Evolutionary conservation across 2,888 invertebrate genomes (phyloP), one percentile per base, ranked within the genome.

Genomic region (Melikaiella ostensackeni): DNA sequence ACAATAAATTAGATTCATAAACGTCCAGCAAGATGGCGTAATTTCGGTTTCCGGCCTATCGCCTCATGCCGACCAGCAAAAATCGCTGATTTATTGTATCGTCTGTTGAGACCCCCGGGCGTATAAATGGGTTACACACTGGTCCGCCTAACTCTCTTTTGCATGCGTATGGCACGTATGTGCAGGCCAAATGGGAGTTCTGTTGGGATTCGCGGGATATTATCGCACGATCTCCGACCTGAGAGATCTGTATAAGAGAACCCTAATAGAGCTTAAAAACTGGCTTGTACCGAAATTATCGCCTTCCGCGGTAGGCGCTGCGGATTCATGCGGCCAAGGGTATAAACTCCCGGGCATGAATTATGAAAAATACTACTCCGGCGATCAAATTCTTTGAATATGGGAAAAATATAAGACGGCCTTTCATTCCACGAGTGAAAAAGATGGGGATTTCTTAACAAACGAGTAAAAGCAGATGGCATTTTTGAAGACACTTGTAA

Each of bases 81-180:
- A 81, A 83, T 82, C 84, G 85, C 84, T 86, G 86, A 86, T 86
- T 86, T 86, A 86, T 86, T 83, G 85, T 83, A 82, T 84, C 84
- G 81, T 78, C 79, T 77, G 80, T 81, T 30, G 30, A 33, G 33
- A 70, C 70, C 70, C 50, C 70, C 50, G 21, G 50, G 70, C 70
- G 5, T 42, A 30, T 13, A 70, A 27, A 24, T 30, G 30, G n/a
- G n/a, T 13, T 50, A 30, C 19, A 70, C 50, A 33, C 50, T 46
- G 42, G 42, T 7, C 38, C 27, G 66, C 42, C 70, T 70, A 33
- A 70, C n/a, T 50, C 30, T 46, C 30, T 55, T 70, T 33, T 38
- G 27, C 50, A 70, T 50, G 70, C 70, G 70, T 70, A 70, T 70
- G 30, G n/a, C 9, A 70, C 11, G 27, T 66, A 70, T 30, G 7